These are phyloP conservation scores for Pipistrellus pygmaeus DNA, from an alignment of 2,797 vertebrate species.

Conservation along the genomic window DNA sequence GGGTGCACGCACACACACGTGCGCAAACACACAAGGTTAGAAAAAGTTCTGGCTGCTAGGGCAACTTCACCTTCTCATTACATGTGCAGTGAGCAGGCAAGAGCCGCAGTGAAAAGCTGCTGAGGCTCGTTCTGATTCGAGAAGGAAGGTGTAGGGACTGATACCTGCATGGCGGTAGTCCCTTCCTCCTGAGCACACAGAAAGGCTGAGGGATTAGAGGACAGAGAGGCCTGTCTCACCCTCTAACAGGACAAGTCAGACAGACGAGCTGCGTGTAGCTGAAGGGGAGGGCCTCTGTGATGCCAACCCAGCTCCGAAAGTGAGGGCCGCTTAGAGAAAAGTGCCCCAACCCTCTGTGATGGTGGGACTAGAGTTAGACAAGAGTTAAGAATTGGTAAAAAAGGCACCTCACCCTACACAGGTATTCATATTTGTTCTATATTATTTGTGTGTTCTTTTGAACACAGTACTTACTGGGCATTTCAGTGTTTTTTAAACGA, in stretches of 20 bases:
- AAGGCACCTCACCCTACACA: neutral
- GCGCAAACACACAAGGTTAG: neutral
- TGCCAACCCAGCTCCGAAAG: neutral
- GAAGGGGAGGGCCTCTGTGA: neutral
- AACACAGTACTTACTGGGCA: neutral
- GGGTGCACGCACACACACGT: neutral
- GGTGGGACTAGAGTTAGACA: neutral
- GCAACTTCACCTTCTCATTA: neutral
- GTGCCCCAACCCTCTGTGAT: neutral
- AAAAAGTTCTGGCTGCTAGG: neutral
- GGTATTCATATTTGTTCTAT: neutral
- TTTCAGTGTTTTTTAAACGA: neutral
- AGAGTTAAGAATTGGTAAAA: neutral
- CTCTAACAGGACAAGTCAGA: neutral
- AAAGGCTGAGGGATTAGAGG: neutral
- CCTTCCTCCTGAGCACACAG: neutral
- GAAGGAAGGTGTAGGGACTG: slow-evolving; percentile 27
- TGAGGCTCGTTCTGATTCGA: neutral
- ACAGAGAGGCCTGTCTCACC: neutral
- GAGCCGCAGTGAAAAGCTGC: neutral
- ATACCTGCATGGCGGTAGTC: neutral
- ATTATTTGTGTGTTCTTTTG: neutral
- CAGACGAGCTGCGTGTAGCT: neutral
- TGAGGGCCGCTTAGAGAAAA: neutral
- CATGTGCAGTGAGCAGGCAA: neutral